phyloP scores from a whole-genome alignment of 2,888 invertebrate species.

The Macaria liturata region DNA sequence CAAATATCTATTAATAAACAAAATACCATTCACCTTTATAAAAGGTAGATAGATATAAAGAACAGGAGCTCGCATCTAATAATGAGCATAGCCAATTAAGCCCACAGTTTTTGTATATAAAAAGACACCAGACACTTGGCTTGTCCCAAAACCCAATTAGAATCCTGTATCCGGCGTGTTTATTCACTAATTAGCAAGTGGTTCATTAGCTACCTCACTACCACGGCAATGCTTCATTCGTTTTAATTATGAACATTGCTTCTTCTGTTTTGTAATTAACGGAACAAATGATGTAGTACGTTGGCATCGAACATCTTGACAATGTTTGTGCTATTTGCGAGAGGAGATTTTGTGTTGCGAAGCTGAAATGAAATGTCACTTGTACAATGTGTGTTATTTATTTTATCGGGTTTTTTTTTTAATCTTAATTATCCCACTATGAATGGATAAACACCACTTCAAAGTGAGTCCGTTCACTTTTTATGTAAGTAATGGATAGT shows the following conservation, averaged over 20 bases:
- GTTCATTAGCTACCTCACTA: constrained; percentile 79
- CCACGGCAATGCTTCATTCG: constrained; percentile 75
- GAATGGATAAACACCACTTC: too few relatives aligned
- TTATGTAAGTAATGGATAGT: too few relatives aligned
- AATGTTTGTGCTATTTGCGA: constrained; percentile 15
- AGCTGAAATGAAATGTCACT: background rate
- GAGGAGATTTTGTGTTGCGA: constrained; percentile 8
- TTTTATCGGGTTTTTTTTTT: too few relatives aligned
- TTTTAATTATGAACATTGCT: constrained; percentile 78
- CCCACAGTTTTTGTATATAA: constrained; percentile 37
- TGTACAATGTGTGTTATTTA: too few relatives aligned
- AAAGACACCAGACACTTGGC: constrained; percentile 48
- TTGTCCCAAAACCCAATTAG: constrained; percentile 80
- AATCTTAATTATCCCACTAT: too few relatives aligned
- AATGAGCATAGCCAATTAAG: constrained; percentile 24
- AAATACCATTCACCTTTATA: too few relatives aligned
- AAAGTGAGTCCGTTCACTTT: too few relatives aligned
- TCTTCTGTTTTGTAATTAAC: constrained; percentile 63
- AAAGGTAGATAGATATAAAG: background rate
- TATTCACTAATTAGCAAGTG: constrained; percentile 80
- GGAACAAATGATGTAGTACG: constrained; percentile 63
- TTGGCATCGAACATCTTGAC: constrained; percentile 43
- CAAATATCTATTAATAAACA: background rate
- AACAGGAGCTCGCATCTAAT: constrained; percentile 12
- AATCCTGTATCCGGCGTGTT: constrained; percentile 77